These are phyloP conservation scores for Sinocyclocheilus anophthalmus DNA, from an alignment of 2,113 vertebrate species.

Conservation along the genomic window DNA sequence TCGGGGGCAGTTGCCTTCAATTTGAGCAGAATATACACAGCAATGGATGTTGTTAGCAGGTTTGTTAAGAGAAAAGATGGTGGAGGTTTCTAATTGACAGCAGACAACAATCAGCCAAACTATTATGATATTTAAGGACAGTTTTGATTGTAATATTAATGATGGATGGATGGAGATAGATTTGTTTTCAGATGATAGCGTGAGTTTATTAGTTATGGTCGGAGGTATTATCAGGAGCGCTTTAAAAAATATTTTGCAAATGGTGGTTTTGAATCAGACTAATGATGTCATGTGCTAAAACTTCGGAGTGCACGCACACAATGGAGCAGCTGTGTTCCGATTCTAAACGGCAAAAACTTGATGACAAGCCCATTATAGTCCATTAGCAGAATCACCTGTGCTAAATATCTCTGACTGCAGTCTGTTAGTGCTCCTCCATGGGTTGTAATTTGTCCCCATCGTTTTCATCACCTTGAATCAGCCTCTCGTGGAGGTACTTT, in stretches of 20 bases:
- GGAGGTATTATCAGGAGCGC: slow-evolving; percentile 39
- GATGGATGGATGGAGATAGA: not conserved
- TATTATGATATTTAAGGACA: not conserved
- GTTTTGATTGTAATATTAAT: not conserved
- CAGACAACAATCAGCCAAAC: not conserved
- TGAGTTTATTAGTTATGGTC: not conserved
- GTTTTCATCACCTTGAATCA: slow-evolving; percentile 47
- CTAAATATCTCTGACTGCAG: slow-evolving; percentile 48
- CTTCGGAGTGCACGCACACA: slow-evolving; percentile 23
- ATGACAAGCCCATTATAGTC: slow-evolving; percentile 59
- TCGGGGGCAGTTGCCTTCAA: slow-evolving; percentile 33
- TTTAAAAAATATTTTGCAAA: slow-evolving; percentile 35
- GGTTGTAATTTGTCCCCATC: slow-evolving; percentile 34
- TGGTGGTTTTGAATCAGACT: slow-evolving; percentile 41
- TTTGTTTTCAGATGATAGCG: not conserved
- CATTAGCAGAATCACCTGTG: slow-evolving; percentile 57
- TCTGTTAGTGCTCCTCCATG: slow-evolving; percentile 35
- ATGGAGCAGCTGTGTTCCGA: slow-evolving; percentile 40
- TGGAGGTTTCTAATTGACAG: not conserved
- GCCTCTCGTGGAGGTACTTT: slow-evolving; percentile 45
- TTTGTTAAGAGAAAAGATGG: not conserved
- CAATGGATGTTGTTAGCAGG: not conserved
- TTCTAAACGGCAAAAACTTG: slow-evolving; percentile 57
- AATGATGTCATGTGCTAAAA: slow-evolving; percentile 48
- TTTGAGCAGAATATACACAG: slow-evolving; percentile 30